phyloP scores from a whole-genome alignment of 2,888 invertebrate genomes.

The Boloria selene region DNA sequence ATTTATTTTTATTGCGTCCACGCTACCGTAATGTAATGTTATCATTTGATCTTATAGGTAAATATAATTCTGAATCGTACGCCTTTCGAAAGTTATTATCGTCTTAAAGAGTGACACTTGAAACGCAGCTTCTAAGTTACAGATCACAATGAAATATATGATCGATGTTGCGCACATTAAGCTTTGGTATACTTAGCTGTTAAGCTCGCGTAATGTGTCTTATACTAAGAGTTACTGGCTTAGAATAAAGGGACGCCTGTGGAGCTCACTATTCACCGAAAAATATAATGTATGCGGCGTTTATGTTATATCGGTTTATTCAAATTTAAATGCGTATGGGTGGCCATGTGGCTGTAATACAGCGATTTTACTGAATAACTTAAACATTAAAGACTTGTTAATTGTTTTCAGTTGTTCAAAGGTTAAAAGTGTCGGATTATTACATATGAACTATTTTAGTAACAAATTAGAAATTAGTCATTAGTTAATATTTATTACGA shows the following conservation, averaged over 20 bases:
- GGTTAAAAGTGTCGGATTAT: too few relatives aligned
- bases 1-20: constrained; percentile 35
- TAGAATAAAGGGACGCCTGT: constrained; percentile 72
- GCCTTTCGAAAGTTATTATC: constrained; percentile 45
- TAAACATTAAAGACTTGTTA: too few relatives aligned
- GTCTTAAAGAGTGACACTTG: constrained; percentile 56
- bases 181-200: constrained; percentile 51
- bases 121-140: constrained; percentile 63
- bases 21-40: constrained; percentile 33
- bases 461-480: too few relatives aligned
- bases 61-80: constrained; percentile 34
- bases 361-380: not conserved
- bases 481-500: too few relatives aligned
- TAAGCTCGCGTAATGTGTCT: constrained; percentile 70
- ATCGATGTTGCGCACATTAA: constrained; percentile 67
- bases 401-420: too few relatives aligned
- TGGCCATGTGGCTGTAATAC: constrained; percentile 51
- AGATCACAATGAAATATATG: constrained; percentile 74
- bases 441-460: too few relatives aligned
- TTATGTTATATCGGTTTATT: constrained; percentile 75
- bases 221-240: constrained; percentile 76
- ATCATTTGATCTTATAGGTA: constrained; percentile 45
- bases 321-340: constrained; percentile 74
- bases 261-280: constrained; percentile 62
- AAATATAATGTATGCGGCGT: constrained; percentile 71